phyloP scores from a whole-genome alignment of 2,113 vertebrate genomes.

The Elachura formosa region DNA sequence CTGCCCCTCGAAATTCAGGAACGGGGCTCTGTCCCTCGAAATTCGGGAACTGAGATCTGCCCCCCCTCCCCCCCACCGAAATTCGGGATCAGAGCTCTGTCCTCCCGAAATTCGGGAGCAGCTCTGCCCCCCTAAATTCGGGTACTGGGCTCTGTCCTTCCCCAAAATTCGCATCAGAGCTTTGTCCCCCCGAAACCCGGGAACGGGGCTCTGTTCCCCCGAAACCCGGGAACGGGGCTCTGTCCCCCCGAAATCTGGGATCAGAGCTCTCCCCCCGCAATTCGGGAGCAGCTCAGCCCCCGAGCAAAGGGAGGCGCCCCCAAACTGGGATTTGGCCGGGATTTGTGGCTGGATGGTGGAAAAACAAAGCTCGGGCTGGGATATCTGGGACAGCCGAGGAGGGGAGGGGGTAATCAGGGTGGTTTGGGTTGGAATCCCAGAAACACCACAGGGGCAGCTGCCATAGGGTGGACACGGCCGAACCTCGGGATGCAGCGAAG shows the following conservation, averaged over 20 bases:
- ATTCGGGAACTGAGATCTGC: no score
- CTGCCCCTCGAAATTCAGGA: accelerated
- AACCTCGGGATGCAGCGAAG: neutral
- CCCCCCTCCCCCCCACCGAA: no score
- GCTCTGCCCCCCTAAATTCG: neutral
- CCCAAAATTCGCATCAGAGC: neutral
- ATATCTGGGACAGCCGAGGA: neutral
- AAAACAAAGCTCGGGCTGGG: neutral
- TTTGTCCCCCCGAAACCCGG: neutral
- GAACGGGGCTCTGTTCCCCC: neutral
- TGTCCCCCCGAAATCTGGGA: neutral
- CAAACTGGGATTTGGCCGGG: neutral
- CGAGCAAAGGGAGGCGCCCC: neutral
- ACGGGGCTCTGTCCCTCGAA: neutral
- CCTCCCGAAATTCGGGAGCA: neutral
- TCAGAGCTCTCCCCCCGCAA: neutral
- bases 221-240: neutral
- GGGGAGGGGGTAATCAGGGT: no score
- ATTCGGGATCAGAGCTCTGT: neutral
- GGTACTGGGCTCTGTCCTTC: no score
- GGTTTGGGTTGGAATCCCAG: neutral
- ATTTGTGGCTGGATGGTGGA: neutral
- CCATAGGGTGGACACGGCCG: neutral
- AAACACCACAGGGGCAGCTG: accelerated
- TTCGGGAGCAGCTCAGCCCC: neutral